Base-by-base conservation (phyloP, 2,888 invertebrate genomes). In the Rhodophaea formosa region DNA sequence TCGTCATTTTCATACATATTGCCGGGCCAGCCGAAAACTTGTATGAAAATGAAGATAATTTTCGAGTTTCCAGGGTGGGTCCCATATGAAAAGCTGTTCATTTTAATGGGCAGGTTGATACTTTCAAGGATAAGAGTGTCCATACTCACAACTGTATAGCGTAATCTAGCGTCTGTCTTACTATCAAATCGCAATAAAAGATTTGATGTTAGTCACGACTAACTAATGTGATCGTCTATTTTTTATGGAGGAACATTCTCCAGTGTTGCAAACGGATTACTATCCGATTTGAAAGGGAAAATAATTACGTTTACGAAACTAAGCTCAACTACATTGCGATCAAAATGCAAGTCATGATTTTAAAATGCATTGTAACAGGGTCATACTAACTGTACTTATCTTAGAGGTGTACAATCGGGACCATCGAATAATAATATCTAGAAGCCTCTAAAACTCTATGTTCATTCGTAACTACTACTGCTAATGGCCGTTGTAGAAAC, bases 401-500 rank as follows among this genome's bases (percentile, higher is more conserved):
- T 35, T 6, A 39, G n/a, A 35, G 3, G 12, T 12, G 35, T 10
- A 35, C 32, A 32, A 32, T 15, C 49, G 32, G 32, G 8, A 49
- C 32, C 49, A 32, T 49, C 15, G 32, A 49, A 49, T 32, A 46
- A 49, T 32, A 15, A 32, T n/a, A n/a, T 32, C 49, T 32, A 49
- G 15, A 49, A 29, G 29, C 29, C 1, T n/a, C 47, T 47, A 47
- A 47, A 39, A 39, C n/a, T 39, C 39, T 39, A 39, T 39, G 6
- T n/a, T 47, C 7, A 47, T 30, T 49, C 49, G 30, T 32, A 32
- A 32, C 30, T 16, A 32, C 30, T 15, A 32, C n/a, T 15, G 23
- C 32, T 15, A 8, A 3, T 30, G 2, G 15, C 15, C 32, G 17
- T 30, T 29, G 49, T 49, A 17, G 61, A 64, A 64, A 61, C 62